Evolutionary conservation across 2,113 vertebrate species (phyloP).

Genomic region (Tonatia bakeri): DNA sequence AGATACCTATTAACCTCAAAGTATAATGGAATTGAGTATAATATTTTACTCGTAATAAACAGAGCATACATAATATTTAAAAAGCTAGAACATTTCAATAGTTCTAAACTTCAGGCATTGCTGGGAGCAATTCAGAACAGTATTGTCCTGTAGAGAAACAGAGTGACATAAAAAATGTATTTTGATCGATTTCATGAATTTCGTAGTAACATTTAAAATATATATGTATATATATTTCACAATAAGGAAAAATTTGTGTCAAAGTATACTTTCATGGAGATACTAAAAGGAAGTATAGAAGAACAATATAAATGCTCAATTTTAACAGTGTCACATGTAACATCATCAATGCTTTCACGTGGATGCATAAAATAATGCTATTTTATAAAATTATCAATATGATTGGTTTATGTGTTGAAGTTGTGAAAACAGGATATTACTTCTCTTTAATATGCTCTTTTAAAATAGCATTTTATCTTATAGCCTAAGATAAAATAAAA

Average conservation of each 20-base stretch:
- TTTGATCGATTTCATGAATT: neutral
- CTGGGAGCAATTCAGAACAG: neutral
- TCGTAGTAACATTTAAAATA: neutral
- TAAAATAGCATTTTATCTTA: neutral
- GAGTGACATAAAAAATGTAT: neutral
- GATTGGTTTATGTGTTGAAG: neutral
- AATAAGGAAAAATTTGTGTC: neutral
- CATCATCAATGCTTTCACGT: neutral
- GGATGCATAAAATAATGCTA: neutral
- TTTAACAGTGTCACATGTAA: neutral
- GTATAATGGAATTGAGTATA: neutral
- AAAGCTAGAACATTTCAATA: neutral
- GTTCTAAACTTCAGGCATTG: slow-evolving; percentile 6
- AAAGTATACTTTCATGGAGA: neutral
- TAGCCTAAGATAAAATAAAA: neutral
- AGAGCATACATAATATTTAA: neutral
- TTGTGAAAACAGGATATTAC: neutral
- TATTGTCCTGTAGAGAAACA: neutral
- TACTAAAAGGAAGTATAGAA: neutral
- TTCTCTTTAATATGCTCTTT: neutral
- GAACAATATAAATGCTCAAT: neutral
- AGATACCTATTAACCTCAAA: neutral
- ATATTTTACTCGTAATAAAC: neutral
- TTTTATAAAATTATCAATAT: neutral
- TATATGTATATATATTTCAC: neutral